Base-by-base conservation (phyloP, 2,888 invertebrate genomes). In the Argyresthia albistria region DNA sequence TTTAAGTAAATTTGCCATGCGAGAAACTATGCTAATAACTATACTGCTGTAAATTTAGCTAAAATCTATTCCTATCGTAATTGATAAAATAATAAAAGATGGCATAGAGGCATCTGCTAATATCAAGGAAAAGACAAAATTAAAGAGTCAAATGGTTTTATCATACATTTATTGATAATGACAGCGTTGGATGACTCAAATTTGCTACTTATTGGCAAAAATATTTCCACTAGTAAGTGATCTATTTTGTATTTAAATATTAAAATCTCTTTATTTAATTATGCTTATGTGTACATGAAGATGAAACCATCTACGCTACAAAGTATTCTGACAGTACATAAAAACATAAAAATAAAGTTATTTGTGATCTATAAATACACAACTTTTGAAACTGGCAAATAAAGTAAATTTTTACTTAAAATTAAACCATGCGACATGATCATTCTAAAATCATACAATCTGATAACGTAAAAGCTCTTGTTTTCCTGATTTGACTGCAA, bases 141-240 rank as follows among this genome's bases (percentile, higher is more conserved):
- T 16, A 51, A 15, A 45, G 9, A 52, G n/a, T n/a, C n/a, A n/a
- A 58, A 65, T 67, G 70, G 6, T 73, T 80, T 84, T 80, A 84
- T 80, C 76, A 78, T 86, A 87, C 84, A 86, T 86, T 86, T 86
- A 87, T 84, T 86, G 76, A 83, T 84, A 84, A 86, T 87, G 86
- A 87, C 81, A 87, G 87, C 86, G 78, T 84, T 79, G 81, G 76
- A 84, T 82, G 86, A 87, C 82, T 86, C 75, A 65, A 83, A 80
- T 79, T 77, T 78, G 80, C 87, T 87, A 87, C 86, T 84, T 51
- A 51, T 51, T 78, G 84, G 86, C 86, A 87, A 87, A 86, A 86
- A 83, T 84, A 86, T 81, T 71, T 82, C 81, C 83, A 83, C 86
- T 84, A 84, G 68, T 79, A 42, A 78, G 81, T 83, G 78, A 84